Percentiles rank a stretch among this genome's conserved stretches.
Evolutionary conservation across 2,888 invertebrate species (phyloP).

Genomic region (Drosophila nigritarsus): DNA sequence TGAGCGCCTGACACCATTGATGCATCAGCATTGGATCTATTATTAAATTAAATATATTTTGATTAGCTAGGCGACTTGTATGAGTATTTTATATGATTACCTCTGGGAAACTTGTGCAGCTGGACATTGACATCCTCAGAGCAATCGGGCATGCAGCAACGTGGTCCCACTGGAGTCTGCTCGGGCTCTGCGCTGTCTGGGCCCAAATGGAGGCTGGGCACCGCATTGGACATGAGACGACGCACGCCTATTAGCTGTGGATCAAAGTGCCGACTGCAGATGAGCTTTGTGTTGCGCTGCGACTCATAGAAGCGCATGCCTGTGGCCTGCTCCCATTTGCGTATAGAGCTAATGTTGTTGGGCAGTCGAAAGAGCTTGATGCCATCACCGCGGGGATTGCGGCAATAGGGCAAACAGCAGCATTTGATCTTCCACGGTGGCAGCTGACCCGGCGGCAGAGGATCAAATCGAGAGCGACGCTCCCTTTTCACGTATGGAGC

Average conservation of each 20-base stretch:
- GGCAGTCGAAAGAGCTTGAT: conserved; percentile 81
- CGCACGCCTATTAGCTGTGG: conserved; percentile 72
- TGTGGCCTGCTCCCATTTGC: conserved; percentile 68
- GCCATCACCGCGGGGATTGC: conserved; percentile 76
- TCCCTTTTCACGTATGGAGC: conserved; percentile 34
- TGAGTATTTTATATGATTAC: conserved; percentile 27
- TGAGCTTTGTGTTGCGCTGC: conserved; percentile 68
- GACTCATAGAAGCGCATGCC: conserved; percentile 70
- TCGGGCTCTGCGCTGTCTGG: conserved; percentile 19
- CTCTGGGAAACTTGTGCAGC: conserved; percentile 70
- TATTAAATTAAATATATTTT: background rate
- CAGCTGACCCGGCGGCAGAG: conserved; percentile 31
- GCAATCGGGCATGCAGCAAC: conserved; percentile 63
- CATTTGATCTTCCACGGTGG: conserved; percentile 61
- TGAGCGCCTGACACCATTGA: conserved; percentile 64
- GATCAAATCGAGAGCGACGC: conserved; percentile 46
- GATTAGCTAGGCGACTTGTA: background rate
- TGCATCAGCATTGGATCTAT: conserved; percentile 50
- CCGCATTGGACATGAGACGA: conserved; percentile 77
- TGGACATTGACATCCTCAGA: conserved; percentile 28
- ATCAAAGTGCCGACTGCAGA: conserved; percentile 72
- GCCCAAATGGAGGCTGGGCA: conserved; percentile 76
- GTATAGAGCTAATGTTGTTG: conserved; percentile 50
- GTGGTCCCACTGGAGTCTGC: conserved; percentile 17
- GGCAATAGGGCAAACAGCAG: conserved; percentile 81